phyloP scores from a whole-genome alignment of 2,888 invertebrate species.

The Scaeva pyrastri region DNA sequence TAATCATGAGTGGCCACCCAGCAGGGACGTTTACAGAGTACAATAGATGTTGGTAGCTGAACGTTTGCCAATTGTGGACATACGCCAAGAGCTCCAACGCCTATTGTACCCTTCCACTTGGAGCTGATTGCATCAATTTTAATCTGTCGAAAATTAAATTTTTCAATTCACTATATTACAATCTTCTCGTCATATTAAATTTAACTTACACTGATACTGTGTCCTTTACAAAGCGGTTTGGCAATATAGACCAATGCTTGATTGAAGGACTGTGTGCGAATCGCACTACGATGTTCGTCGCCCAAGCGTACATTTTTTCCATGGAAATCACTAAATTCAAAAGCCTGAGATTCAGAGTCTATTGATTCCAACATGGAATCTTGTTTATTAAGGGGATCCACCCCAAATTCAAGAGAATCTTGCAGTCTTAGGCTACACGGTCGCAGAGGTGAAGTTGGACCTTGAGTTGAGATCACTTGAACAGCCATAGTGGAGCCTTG shows the following conservation, averaged over 20 bases:
- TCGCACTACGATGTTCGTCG: conserved; percentile 88
- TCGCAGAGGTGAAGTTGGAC: conserved; percentile 84
- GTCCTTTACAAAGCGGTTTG: conserved; percentile 88
- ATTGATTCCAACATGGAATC: conserved; percentile 84
- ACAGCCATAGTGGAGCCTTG: conserved; percentile 92
- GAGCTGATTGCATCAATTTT: conserved; percentile 89
- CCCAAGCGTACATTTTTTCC: conserved; percentile 92
- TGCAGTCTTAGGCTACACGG: conserved; percentile 85
- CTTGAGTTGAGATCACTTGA: conserved; percentile 88
- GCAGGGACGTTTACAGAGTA: conserved; percentile 90
- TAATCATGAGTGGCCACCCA: conserved; percentile 93
- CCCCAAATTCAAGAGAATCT: conserved; percentile 87
- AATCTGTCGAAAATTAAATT: conserved; percentile 84
- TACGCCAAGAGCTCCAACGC: conserved; percentile 91
- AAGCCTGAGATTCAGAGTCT: conserved; percentile 85
- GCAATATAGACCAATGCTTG: conserved; percentile 90
- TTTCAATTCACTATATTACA: not conserved
- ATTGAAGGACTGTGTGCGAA: conserved; percentile 92
- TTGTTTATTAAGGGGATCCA: conserved; percentile 85
- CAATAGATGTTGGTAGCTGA: conserved; percentile 89
- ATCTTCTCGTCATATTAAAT: not conserved
- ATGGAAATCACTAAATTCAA: conserved; percentile 92
- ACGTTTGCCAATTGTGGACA: conserved; percentile 88
- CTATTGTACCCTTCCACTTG: conserved; percentile 91
- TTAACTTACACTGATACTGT: conserved; percentile 87